Base-by-base conservation (phyloP, 1,140 invertebrate species). In the Glomeris maerens region DNA sequence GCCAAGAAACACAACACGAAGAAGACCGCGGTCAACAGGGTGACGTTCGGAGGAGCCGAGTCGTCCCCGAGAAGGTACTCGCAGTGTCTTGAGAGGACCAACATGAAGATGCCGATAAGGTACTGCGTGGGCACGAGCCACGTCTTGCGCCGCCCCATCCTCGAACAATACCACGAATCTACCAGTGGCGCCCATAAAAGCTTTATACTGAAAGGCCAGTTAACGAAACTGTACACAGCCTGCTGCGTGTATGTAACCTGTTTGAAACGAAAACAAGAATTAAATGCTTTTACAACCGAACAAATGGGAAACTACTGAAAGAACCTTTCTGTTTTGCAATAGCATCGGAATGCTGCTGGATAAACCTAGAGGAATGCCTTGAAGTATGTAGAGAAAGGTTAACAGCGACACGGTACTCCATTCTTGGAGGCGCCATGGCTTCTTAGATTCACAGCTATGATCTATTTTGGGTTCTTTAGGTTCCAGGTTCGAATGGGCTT, bases 131-230 rank as follows among this genome's bases (percentile, higher is more conserved):
- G 90, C 29, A 98, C 81, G 3, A 98, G 74, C 96, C 95, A 99
- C 17, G 92, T 89, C 74, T 99, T 99, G 54, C 95, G 71, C 29
- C 94, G 71, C 1, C 95, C 95, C 67, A 98, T 84, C 55, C 72
- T 71, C 21, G 72, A 65, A 31, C 79, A 78, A 66, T 86, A 98
- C 21, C 94, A 62, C 0, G 91, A 84, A 68, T 99, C 96, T 1
- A 98, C 92, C 59, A 98, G 77, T 1, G 95, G 95, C 2, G 95
- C 96, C 96, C 95, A 99, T 39, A 99, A 63, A 25, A 98, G 67
- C 70, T 99, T 99, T 17, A 98, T 70, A 66, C 88, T 92, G 63
- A 97, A 99, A 1, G 96, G 96, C 95, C 95, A 99, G 58, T 81
- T 81, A 0, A 91, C 91, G 63, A 98, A 93, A 71, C 91, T 96